Percentiles rank a stretch among this genome's conserved stretches.
These are phyloP conservation scores for Rhinopomastus cyanomelas DNA, from an alignment of 2,113 vertebrate genomes.

Conservation along the genomic window DNA sequence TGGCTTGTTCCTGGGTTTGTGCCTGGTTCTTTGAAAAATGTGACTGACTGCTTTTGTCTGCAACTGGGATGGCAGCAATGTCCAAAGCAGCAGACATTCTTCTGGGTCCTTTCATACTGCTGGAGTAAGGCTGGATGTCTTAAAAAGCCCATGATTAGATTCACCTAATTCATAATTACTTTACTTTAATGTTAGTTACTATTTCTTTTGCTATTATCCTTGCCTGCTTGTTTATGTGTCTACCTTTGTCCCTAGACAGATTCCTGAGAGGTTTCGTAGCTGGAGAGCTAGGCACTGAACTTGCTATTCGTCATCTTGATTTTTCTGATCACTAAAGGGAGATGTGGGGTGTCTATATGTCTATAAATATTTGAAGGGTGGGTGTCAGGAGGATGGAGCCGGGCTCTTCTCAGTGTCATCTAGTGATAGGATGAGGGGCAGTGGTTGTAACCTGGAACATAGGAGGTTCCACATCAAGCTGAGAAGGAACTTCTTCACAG, in stretches of 20 bases:
- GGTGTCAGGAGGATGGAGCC: no score
- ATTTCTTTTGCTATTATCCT: background rate
- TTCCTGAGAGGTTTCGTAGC: background rate
- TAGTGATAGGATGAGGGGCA: no score
- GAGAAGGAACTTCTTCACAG: no score
- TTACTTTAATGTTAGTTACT: background rate
- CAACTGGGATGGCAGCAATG: background rate
- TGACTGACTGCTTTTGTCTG: background rate
- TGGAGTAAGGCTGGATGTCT: background rate
- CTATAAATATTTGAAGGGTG: no score
- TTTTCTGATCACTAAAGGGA: background rate
- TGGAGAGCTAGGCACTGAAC: background rate
- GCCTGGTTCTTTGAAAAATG: background rate
- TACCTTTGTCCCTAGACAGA: background rate
- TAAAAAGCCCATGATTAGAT: background rate
- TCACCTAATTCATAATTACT: background rate
- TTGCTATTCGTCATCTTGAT: background rate
- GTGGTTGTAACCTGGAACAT: no score
- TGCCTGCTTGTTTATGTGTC: background rate
- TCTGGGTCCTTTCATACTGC: background rate
- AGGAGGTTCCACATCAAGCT: no score
- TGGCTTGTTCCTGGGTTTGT: slow-evolving; percentile 17
- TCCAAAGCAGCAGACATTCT: background rate
- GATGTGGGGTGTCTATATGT: no score
- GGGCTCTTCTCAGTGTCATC: no score